Percentiles rank a stretch among this genome's conserved stretches.
These are phyloP conservation scores for Thomomys bottae DNA, from an alignment of 2,113 vertebrate genomes.

Conservation along the genomic window DNA sequence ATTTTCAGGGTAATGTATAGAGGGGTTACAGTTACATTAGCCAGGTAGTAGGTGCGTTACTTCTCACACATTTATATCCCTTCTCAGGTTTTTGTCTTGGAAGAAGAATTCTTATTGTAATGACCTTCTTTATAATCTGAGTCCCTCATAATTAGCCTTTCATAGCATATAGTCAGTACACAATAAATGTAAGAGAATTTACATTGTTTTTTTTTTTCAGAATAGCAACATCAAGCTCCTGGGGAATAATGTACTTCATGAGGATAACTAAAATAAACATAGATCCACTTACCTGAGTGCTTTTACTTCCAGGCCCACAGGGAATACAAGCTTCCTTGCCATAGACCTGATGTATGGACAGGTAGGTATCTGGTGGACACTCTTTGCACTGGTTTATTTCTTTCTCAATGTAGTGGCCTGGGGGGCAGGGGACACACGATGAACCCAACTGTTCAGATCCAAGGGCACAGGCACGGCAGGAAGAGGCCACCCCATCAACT, in stretches of 20 bases:
- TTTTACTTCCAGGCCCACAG: slow-evolving; percentile 93
- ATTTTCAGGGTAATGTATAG: too few species aligned
- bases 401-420: slow-evolving; percentile 94
- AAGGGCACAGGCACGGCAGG: slow-evolving; percentile 93
- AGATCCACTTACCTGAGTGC: slow-evolving; percentile 87
- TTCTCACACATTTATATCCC: too few species aligned
- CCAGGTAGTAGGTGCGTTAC: too few species aligned
- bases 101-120: background rate
- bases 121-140: background rate
- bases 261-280: too few species aligned
- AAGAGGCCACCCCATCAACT: slow-evolving; percentile 91
- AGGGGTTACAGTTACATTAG: too few species aligned
- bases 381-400: slow-evolving; percentile 92
- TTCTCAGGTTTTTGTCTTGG: too few species aligned
- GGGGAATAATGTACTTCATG: background rate
- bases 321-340: slow-evolving; percentile 91
- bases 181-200: background rate
- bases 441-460: slow-evolving; percentile 89
- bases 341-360: slow-evolving; percentile 90
- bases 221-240: background rate
- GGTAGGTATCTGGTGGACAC: slow-evolving; percentile 91
- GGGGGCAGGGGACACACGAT: slow-evolving; percentile 94
- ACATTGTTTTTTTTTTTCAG: too few species aligned
- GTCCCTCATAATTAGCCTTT: background rate
- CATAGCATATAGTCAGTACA: background rate